phyloP scores from a whole-genome alignment of 2,113 vertebrate species.

The Coregonus clupeaformis region DNA sequence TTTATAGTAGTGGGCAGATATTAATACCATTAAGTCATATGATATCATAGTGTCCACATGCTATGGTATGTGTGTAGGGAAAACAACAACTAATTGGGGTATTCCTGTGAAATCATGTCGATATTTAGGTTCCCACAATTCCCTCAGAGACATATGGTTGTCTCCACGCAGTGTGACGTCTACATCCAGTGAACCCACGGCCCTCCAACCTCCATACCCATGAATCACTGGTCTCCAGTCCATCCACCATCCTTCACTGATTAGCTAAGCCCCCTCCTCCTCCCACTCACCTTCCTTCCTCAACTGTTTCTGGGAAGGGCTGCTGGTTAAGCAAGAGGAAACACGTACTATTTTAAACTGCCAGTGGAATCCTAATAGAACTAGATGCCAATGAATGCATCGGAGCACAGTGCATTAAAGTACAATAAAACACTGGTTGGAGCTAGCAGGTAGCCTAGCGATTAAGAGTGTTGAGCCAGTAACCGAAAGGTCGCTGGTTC shows the following conservation, averaged over 20 bases:
- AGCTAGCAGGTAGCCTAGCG: neutral
- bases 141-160: conserved; percentile 10
- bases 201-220: conserved; percentile 8
- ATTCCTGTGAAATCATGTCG: conserved; percentile 45
- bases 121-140: conserved; percentile 44
- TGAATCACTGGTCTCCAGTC: conserved; percentile 1
- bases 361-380: neutral
- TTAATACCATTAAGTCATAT: neutral
- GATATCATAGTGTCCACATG: neutral
- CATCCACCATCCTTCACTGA: neutral
- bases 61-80: neutral
- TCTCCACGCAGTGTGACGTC: conserved; percentile 28
- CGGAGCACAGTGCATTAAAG: neutral
- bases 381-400: neutral
- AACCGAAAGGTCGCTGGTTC: neutral
- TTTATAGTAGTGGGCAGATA: neutral
- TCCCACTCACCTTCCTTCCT: conserved; percentile 11
- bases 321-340: conserved; percentile 15
- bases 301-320: conserved; percentile 44
- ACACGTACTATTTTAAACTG: neutral
- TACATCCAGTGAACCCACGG: conserved; percentile 41
- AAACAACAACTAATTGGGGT: conserved; percentile 19
- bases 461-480: neutral
- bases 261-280: conserved; percentile 18
- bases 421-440: neutral